A percentile compares a stretch with the other conserved stretches of the same genome.
Conservation (phyloP, 2,888 invertebrate species). For the Chymomyza fuscimana region DNA sequence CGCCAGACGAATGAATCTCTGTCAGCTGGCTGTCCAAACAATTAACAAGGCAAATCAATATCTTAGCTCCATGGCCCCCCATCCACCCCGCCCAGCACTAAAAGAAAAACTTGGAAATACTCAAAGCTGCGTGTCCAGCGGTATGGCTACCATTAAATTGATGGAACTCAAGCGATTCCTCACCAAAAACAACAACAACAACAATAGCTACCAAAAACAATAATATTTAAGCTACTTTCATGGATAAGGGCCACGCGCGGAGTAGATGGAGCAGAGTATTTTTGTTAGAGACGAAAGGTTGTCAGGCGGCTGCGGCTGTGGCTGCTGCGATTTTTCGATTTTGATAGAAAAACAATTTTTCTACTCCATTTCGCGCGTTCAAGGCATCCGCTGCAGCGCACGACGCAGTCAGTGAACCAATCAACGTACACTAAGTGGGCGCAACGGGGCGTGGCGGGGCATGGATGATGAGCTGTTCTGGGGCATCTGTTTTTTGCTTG, state of each 20-base stretch:
- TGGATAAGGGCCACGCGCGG: neutral
- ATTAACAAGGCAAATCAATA: slow-evolving; percentile 66
- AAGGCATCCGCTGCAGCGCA: slow-evolving; percentile 52
- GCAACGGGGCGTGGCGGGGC: slow-evolving; percentile 30
- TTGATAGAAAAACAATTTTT: slow-evolving; percentile 75
- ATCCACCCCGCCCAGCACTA: slow-evolving; percentile 4
- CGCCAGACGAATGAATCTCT: slow-evolving; percentile 48
- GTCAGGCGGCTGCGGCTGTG: slow-evolving; percentile 29
- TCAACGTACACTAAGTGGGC: slow-evolving; percentile 22
- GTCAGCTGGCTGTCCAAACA: slow-evolving; percentile 22
- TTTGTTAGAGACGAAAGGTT: neutral
- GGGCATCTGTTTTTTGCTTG: neutral
- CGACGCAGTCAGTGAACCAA: slow-evolving; percentile 12
- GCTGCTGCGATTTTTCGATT: slow-evolving; percentile 61
- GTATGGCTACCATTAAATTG: slow-evolving; percentile 62
- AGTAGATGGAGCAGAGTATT: neutral
- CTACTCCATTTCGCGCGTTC: slow-evolving; percentile 74
- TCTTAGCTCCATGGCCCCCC: slow-evolving; percentile 39
- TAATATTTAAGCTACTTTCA: slow-evolving; percentile 38
- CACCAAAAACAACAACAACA: slow-evolving; percentile 23
- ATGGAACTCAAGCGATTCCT: slow-evolving; percentile 40
- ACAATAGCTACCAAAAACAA: slow-evolving; percentile 10
- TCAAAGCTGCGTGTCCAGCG: slow-evolving; percentile 65
- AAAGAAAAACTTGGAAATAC: slow-evolving; percentile 31
- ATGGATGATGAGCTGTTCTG: neutral